Base-by-base conservation (phyloP, 2,888 invertebrate species). In the Ashinkailepas kermadecensis region DNA sequence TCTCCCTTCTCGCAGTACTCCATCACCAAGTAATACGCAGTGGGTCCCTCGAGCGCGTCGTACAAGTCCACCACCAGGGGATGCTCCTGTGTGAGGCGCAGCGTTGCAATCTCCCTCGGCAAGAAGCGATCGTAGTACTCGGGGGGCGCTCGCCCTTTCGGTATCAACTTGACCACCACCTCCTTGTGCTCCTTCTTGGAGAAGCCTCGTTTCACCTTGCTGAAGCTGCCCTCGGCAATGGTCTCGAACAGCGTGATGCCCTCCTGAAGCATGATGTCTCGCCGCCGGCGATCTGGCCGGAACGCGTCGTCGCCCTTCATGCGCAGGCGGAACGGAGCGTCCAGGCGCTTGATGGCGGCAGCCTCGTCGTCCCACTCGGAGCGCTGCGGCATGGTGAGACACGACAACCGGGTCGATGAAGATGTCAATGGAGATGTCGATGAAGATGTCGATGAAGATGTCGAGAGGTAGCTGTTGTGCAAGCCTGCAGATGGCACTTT, bases 161-260 rank as follows among this genome's bases (percentile, higher is more conserved):
- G 9, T 21, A 74, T 74, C 21, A 74, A 54, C 56, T 74, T 74
- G 10, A 74, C 74, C 56, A 56, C 74, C 21, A 74, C 74, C 56
- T 74, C 74, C 74, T 74, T 74, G 54, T 56, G 54, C 74, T 74
- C 74, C 0, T 11, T 13, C 56, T 21, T 4, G 56, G 11, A 74
- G 74, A 21, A 74, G 56, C 54, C 74, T 18, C 74, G 74, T 10
- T 21, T 23, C 56, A 74, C 56, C 56, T 74, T 74, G 74, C 74
- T 74, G 74, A 74, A 74, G 74, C 74, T 74, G 74, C 74, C 74
- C 74, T 74, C 74, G 56, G 74, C 74, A 9, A 74, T 74, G 54
- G 74, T 74, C 21, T 74, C 74, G 74, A 56, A 74, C 9, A 74
- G 7, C 10, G 56, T 74, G 74, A 74, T 21, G 54, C 74, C 74